Evolutionary conservation across 1,140 invertebrate genomes (phyloP).

Genomic region (Meteorus sp.): DNA sequence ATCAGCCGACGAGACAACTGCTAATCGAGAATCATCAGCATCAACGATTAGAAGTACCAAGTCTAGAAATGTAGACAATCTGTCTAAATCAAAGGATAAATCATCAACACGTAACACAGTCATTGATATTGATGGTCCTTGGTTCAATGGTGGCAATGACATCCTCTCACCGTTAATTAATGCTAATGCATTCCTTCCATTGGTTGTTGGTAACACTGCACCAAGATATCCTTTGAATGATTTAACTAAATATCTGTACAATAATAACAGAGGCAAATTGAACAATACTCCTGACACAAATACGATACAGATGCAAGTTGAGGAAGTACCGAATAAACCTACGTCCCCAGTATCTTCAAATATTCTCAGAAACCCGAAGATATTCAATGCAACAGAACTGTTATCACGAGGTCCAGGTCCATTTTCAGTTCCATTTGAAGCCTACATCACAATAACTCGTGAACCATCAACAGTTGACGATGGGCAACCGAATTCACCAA

Average conservation of each 20-base stretch:
- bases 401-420: not conserved
- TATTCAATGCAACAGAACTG: not conserved
- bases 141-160: slow-evolving; percentile 1
- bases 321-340: too few species aligned
- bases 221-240: slow-evolving; percentile 3
- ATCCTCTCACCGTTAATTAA: not conserved
- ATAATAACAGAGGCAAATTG: not conserved
- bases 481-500: not conserved
- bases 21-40: not conserved
- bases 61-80: not conserved
- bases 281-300: not conserved
- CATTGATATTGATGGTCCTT: not conserved
- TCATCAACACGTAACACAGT: not conserved
- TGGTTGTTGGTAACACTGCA: slow-evolving; percentile 1
- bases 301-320: too few species aligned
- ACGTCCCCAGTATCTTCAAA: too few species aligned
- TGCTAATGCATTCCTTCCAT: slow-evolving; percentile 17
- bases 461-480: not conserved
- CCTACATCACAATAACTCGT: slow-evolving; percentile 18
- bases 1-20: slow-evolving; percentile 12
- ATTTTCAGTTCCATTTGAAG: slow-evolving; percentile 18
- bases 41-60: not conserved
- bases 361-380: too few species aligned
- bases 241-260: not conserved
- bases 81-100: not conserved